A percentile compares a stretch with the other conserved stretches of the same genome.
phyloP scores from a whole-genome alignment of 53 echinoderm and acorn worm genomes.

The Holothuria scabra region DNA sequence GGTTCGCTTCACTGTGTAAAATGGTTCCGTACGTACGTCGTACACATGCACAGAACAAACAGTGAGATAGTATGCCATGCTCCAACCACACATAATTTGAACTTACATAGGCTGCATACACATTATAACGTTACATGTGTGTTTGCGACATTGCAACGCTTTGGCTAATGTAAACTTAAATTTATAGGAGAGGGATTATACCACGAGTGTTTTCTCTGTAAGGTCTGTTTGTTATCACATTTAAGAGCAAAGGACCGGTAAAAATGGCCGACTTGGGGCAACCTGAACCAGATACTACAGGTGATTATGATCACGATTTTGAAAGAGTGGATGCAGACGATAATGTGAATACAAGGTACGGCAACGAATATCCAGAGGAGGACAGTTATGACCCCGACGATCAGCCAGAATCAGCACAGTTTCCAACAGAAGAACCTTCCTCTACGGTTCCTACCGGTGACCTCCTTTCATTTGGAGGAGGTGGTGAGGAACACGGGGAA shows the following conservation, averaged over 20 bases:
- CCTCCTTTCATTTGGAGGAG: constrained; percentile 34
- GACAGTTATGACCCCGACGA: constrained; percentile 46
- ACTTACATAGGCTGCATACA: too few relatives aligned
- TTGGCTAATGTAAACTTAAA: too few relatives aligned
- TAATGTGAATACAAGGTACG: constrained; percentile 30
- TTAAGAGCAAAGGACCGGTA: not conserved
- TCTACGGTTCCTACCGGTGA: constrained; percentile 36
- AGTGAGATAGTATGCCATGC: too few relatives aligned
- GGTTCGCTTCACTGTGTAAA: not conserved
- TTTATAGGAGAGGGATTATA: not conserved
- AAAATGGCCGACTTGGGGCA: constrained; percentile 66
- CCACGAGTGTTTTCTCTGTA: not conserved
- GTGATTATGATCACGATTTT: constrained; percentile 89
- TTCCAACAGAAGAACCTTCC: constrained; percentile 42
- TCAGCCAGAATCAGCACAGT: constrained; percentile 44
- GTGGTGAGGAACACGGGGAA: constrained; percentile 25
- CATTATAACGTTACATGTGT: too few relatives aligned
- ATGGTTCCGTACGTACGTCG: not conserved
- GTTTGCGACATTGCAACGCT: too few relatives aligned
- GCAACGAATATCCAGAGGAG: constrained; percentile 77
- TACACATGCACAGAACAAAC: too few relatives aligned
- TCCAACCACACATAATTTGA: too few relatives aligned
- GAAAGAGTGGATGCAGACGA: constrained; percentile 84
- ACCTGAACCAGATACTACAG: constrained; percentile 65
- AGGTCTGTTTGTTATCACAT: not conserved